These are phyloP conservation scores for Drosophila biarmipes DNA, from an alignment of 1,140 invertebrate genomes.

Conservation along the genomic window DNA sequence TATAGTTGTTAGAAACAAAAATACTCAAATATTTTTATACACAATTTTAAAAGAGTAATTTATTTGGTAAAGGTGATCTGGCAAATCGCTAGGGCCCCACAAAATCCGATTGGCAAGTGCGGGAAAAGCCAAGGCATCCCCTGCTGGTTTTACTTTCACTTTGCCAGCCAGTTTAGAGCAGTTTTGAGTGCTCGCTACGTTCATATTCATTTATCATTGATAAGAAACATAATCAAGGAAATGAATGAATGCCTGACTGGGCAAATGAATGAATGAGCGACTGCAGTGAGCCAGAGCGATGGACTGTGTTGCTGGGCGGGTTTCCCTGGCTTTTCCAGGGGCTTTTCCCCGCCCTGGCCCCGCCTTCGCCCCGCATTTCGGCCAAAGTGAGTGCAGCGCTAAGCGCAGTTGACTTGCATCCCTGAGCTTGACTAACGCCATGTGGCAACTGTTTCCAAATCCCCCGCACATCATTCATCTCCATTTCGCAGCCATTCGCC, in stretches of 20 bases:
- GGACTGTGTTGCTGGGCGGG: neutral
- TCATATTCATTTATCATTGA: conserved; percentile 82
- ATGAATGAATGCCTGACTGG: conserved; percentile 79
- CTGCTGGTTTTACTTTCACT: conserved; percentile 70
- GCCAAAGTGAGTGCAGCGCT: conserved; percentile 49
- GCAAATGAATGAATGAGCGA: conserved; percentile 79
- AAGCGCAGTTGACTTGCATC: conserved; percentile 64
- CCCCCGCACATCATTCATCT: conserved; percentile 65
- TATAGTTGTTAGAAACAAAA: too few species aligned
- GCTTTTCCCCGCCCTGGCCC: neutral
- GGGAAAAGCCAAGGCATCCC: conserved; percentile 20
- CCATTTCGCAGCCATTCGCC: conserved; percentile 40
- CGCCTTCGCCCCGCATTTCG: neutral
- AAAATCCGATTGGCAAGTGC: neutral
- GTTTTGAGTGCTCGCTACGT: conserved; percentile 72
- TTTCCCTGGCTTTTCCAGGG: neutral
- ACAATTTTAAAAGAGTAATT: too few species aligned
- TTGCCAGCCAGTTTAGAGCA: conserved; percentile 72
- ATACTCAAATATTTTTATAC: too few species aligned
- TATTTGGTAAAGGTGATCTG: neutral
- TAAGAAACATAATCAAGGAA: conserved; percentile 82
- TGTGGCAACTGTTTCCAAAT: conserved; percentile 69
- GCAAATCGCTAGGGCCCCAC: neutral
- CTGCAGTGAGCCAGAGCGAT: conserved; percentile 17
- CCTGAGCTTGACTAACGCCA: conserved; percentile 58